Percentiles rank a stretch among this genome's conserved stretches.
phyloP scores from a whole-genome alignment of 2,797 vertebrate species.

The Anguilla megastoma region DNA sequence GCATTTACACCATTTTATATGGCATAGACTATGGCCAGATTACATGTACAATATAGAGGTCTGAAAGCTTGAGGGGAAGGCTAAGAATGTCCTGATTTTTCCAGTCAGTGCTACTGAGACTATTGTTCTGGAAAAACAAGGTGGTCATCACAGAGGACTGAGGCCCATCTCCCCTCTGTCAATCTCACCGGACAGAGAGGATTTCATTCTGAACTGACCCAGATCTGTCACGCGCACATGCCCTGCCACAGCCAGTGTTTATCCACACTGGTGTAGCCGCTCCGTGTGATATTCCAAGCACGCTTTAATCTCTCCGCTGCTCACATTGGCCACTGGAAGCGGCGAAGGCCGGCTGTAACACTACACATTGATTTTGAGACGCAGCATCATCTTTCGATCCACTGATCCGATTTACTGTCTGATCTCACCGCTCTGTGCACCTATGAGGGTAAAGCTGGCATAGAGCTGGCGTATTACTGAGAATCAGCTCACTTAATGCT shows the following conservation, averaged over 20 bases:
- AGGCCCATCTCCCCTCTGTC: not conserved
- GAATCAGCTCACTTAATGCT: constrained; percentile 27
- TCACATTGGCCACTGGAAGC: constrained; percentile 29
- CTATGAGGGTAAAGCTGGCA: not conserved
- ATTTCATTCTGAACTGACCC: constrained; percentile 34
- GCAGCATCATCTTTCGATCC: not conserved
- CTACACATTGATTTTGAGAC: constrained; percentile 12
- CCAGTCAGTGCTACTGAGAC: not conserved
- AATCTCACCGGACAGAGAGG: constrained; percentile 28
- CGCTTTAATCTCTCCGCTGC: constrained; percentile 42
- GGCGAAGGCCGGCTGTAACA: constrained; percentile 22
- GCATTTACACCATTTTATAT: not conserved
- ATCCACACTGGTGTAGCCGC: constrained; percentile 22
- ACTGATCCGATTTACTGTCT: constrained; percentile 3
- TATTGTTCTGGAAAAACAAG: not conserved
- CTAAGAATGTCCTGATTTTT: not conserved
- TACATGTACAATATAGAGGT: not conserved
- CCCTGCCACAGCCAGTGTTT: constrained; percentile 35
- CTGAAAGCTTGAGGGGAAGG: not conserved
- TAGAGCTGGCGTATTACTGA: not conserved
- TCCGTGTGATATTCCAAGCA: constrained; percentile 39
- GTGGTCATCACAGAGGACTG: not conserved
- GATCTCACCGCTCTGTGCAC: constrained; percentile 28
- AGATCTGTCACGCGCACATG: constrained; percentile 42
- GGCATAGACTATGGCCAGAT: not conserved